Percentiles rank a stretch among this genome's conserved stretches.
Evolutionary conservation across 2,113 vertebrate species (phyloP).

Genomic region (Scomber japonicus): DNA sequence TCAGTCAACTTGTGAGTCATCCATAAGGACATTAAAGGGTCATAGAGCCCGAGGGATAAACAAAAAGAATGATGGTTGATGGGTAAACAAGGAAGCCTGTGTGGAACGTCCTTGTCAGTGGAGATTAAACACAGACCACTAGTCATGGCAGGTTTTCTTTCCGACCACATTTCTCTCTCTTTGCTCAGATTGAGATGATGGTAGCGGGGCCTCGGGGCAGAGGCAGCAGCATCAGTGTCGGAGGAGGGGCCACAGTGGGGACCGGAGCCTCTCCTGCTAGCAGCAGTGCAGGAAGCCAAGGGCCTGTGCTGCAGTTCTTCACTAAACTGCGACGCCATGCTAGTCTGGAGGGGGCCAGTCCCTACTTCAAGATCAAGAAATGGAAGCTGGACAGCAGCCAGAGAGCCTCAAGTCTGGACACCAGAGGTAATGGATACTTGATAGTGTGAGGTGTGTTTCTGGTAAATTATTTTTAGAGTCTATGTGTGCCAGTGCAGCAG

Average conservation of each 20-base stretch:
- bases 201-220: conserved; percentile 66
- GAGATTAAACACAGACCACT: conserved; percentile 38
- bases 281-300: conserved; percentile 68
- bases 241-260: conserved; percentile 20
- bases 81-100: conserved; percentile 50
- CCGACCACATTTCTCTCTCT: conserved; percentile 18
- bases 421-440: conserved; percentile 87
- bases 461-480: conserved; percentile 29
- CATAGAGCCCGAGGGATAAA: conserved; percentile 28
- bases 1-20: conserved; percentile 46
- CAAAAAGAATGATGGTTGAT: conserved; percentile 34
- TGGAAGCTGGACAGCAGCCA: conserved; percentile 97
- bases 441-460: conserved; percentile 9
- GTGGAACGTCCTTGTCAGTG: conserved; percentile 38
- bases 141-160: conserved; percentile 30
- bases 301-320: conserved; percentile 92
- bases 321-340: conserved; percentile 93
- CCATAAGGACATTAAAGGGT: conserved; percentile 29
- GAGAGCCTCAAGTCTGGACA: conserved; percentile 95
- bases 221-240: conserved; percentile 71
- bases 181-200: conserved; percentile 80
- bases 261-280: conserved; percentile 51
- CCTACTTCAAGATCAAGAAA: conserved; percentile 97
- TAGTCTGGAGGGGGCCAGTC: conserved; percentile 95
- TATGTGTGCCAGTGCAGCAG: not conserved